Percentiles rank a stretch among this genome's conserved stretches.
Evolutionary conservation across 2,113 vertebrate species (phyloP).

Genomic region (Ellobius talpinus): DNA sequence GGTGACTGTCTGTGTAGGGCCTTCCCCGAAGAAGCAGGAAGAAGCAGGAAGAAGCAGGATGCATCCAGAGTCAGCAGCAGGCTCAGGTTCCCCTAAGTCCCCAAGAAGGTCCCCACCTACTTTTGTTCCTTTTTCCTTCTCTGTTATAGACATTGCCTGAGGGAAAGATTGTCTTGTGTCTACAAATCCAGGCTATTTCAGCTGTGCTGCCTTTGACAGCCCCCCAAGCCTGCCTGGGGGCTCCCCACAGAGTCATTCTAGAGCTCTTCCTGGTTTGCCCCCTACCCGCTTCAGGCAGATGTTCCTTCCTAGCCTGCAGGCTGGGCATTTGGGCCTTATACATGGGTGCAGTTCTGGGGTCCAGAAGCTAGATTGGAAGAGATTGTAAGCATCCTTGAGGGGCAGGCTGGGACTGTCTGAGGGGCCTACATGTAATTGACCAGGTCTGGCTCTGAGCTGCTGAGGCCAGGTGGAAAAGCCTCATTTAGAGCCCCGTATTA

Average conservation of each 20-base stretch:
- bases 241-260: not conserved
- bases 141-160: not conserved
- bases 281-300: not conserved
- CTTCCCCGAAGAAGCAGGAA: not conserved
- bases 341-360: fast-evolving
- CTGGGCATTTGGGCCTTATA: conserved; percentile 22
- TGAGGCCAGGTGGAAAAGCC: conserved; percentile 72
- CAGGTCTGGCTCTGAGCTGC: conserved; percentile 60
- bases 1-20: not conserved
- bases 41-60: conserved; percentile 15
- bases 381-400: not conserved
- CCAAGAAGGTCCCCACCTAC: not conserved
- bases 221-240: not conserved
- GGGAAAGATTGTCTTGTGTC: not conserved
- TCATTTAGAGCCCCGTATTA: conserved; percentile 80
- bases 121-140: not conserved
- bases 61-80: not conserved
- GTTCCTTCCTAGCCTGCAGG: not conserved
- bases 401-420: not conserved
- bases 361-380: not conserved
- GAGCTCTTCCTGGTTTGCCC: not conserved
- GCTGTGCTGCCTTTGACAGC: not conserved
- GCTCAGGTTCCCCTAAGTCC: not conserved
- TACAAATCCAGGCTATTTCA: not conserved
- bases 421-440: conserved; percentile 66